These are phyloP conservation scores for Podilymbus podiceps DNA, from an alignment of 2,113 vertebrate genomes.

Conservation along the genomic window DNA sequence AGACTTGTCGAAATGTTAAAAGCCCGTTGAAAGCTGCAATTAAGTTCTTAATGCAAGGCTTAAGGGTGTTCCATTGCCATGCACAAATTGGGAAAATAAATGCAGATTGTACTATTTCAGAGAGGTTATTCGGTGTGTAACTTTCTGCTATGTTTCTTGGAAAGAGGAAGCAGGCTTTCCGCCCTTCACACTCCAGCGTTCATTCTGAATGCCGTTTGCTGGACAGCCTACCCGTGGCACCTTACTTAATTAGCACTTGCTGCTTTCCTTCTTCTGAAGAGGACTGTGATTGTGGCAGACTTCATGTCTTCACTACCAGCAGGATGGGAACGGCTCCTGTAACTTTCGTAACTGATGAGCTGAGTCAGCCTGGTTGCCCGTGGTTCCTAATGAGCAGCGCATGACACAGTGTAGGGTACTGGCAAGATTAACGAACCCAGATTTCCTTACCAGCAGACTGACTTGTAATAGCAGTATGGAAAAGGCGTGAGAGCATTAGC, in stretches of 20 bases:
- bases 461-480: not conserved
- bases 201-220: not conserved
- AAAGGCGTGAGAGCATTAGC: not conserved
- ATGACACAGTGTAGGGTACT: not conserved
- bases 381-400: slow-evolving; percentile 10
- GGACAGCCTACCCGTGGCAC: not conserved
- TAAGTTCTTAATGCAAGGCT: not conserved
- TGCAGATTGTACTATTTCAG: not conserved
- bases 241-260: slow-evolving; percentile 29
- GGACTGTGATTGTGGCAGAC: not conserved
- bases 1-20: not conserved
- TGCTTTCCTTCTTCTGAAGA: not conserved
- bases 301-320: not conserved
- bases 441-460: not conserved
- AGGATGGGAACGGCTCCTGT: not conserved
- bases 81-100: not conserved
- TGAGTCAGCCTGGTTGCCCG: not conserved
- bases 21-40: not conserved
- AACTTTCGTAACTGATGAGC: not conserved
- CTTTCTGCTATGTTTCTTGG: not conserved
- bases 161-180: slow-evolving; percentile 10
- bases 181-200: slow-evolving; percentile 3
- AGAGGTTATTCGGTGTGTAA: not conserved
- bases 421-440: not conserved
- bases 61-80: not conserved